Evolutionary conservation across 2,113 vertebrate species (phyloP).

Genomic region (Dolichallabes microphthalmus): DNA sequence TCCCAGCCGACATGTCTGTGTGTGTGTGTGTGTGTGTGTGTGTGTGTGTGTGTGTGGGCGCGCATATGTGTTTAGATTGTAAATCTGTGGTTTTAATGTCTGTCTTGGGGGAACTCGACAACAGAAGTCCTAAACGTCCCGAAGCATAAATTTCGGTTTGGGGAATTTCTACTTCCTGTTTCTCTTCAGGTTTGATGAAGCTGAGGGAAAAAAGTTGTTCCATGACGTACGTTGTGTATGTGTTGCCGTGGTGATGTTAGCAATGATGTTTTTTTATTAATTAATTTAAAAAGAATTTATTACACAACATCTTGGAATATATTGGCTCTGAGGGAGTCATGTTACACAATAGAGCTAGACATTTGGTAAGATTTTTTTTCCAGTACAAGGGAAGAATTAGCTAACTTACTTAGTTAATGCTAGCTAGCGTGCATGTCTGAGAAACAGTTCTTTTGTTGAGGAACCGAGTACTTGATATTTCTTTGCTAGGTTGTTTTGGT

Average conservation of each 20-base stretch:
- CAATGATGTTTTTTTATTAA: too few relatives aligned
- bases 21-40: conserved; percentile 3
- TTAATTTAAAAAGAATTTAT: too few relatives aligned
- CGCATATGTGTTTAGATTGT: neutral
- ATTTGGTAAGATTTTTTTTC: neutral
- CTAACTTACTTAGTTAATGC: neutral
- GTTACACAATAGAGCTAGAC: neutral
- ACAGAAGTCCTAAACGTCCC: neutral
- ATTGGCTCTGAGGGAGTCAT: neutral
- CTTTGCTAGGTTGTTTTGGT: neutral
- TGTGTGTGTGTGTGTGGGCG: conserved; percentile 8
- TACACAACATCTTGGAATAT: neutral
- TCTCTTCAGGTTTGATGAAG: neutral
- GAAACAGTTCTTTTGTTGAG: too few relatives aligned
- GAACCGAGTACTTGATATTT: neutral
- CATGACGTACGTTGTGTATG: neutral
- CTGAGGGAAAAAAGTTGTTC: neutral
- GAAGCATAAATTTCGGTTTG: neutral
- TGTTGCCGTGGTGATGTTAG: neutral
- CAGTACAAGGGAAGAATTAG: neutral
- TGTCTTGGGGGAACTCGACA: neutral
- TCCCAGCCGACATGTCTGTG: conserved; percentile 5
- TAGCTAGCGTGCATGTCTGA: neutral
- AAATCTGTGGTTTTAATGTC: conserved; percentile 11
- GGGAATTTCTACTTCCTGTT: conserved; percentile 25